These are phyloP conservation scores for Yasuhikotakia modesta DNA, from an alignment of 2,797 vertebrate genomes.

Conservation along the genomic window DNA sequence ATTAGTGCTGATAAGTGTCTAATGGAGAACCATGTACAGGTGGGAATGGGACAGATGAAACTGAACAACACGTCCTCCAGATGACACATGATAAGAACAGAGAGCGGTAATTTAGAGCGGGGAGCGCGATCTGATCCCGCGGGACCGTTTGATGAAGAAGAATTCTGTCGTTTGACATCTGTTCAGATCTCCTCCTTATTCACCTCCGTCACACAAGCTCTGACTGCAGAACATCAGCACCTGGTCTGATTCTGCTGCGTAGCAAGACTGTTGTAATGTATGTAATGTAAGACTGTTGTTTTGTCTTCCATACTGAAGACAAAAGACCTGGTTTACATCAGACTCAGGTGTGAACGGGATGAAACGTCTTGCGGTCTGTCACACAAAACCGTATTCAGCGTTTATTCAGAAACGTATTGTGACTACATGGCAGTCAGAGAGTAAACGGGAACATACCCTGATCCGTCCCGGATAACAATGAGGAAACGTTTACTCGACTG, in stretches of 20 bases:
- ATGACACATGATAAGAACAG: not conserved
- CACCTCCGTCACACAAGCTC: conserved; percentile 7
- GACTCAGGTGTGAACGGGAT: not conserved
- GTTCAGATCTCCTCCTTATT: not conserved
- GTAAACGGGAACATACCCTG: too few species aligned
- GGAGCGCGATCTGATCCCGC: not conserved
- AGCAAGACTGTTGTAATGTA: not conserved
- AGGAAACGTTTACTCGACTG: too few species aligned
- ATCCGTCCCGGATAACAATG: too few species aligned
- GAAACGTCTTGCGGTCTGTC: too few species aligned
- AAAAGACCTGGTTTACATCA: not conserved
- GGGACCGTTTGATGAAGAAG: not conserved
- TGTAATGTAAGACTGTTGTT: too few species aligned
- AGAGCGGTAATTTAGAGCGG: not conserved
- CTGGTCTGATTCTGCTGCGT: not conserved
- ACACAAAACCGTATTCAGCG: too few species aligned
- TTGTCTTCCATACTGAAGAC: too few species aligned
- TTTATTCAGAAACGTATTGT: too few species aligned
- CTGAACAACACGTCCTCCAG: conserved; percentile 2
- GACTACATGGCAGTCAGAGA: too few species aligned
- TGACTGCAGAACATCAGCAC: not conserved
- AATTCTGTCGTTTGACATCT: conserved; percentile 8
- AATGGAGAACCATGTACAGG: not conserved
- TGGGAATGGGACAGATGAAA: not conserved
- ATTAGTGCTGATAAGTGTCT: conserved; percentile 2